These are phyloP conservation scores for Watersipora subatra DNA, from an alignment of 1,140 invertebrate genomes.

Conservation along the genomic window DNA sequence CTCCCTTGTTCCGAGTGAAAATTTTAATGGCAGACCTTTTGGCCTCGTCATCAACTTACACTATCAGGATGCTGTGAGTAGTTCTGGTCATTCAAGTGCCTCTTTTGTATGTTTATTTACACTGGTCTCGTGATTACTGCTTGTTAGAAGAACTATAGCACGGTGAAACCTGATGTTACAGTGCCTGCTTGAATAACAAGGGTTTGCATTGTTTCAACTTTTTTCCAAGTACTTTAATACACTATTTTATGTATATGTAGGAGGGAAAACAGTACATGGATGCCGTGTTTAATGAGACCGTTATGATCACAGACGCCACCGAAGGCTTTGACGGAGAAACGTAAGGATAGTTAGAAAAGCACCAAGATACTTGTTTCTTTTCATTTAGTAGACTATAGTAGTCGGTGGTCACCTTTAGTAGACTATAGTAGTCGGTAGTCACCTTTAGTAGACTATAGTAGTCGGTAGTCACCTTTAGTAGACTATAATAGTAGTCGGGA, in stretches of 20 bases:
- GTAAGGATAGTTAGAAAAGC: slow-evolving; percentile 29
- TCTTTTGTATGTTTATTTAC: not conserved
- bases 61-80: slow-evolving; percentile 62
- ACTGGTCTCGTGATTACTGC: not conserved
- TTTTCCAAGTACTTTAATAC: slow-evolving; percentile 7
- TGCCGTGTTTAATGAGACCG: slow-evolving; percentile 96
- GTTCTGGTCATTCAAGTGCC: not conserved
- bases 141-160: not conserved
- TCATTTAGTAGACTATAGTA: not conserved
- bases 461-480: not conserved
- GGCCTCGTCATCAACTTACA: slow-evolving; percentile 83
- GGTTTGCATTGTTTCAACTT: not conserved
- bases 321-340: slow-evolving; percentile 96
- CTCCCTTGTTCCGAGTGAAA: slow-evolving; percentile 83
- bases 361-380: not conserved
- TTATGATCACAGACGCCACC: slow-evolving; percentile 87
- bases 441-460: not conserved
- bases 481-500: not conserved
- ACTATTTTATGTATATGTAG: slow-evolving; percentile 33
- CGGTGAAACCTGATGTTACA: slow-evolving; percentile 5
- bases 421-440: not conserved
- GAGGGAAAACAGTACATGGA: slow-evolving; percentile 60
- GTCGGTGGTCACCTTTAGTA: not conserved
- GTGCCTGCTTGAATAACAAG: not conserved
- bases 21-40: slow-evolving; percentile 86